Evolutionary conservation across 2,888 invertebrate genomes (phyloP), one percentile per base, ranked within the genome.

Genomic region (Pardosa pseudoannulata): DNA sequence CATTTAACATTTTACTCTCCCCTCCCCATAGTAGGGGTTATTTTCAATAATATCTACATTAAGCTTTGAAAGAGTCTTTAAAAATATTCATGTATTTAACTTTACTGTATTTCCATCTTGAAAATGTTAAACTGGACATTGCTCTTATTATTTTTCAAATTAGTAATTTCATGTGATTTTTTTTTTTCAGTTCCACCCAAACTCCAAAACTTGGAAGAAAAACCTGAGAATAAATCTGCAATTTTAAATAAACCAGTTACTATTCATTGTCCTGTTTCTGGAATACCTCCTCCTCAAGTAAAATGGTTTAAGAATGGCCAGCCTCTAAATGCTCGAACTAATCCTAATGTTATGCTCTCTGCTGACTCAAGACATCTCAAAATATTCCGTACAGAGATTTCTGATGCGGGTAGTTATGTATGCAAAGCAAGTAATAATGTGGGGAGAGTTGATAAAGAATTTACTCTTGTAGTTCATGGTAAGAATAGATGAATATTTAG

Each of bases 141-240:
- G n/a, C n/a, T n/a, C n/a, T n/a, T n/a, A n/a, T n/a, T n/a, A n/a
- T n/a, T n/a, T n/a, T n/a, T n/a, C n/a, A n/a, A n/a, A n/a, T n/a
- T n/a, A n/a, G n/a, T n/a, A n/a, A n/a, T n/a, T n/a, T n/a, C n/a
- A n/a, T n/a, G n/a, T n/a, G n/a, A n/a, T n/a, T n/a, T 68, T 68
- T 19, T 29, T 1, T 23, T n/a, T 76, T 86, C 32, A 92, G 91
- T 91, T 62, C 91, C 91, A 5, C 91, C 92, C 1, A 89, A 79
- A 16, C 90, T 92, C 41, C 86, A 79, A 82, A 46, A 87, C 87
- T 11, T 88, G 89, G 29, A 89, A 90, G 88, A 89, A n/a, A 74
- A 19, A 23, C 31, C 75, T 28, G 65, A 81, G 16, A 85, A 89
- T 16, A 73, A 41, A 41, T 80, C 83, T 5, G 41, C 76, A 9